These are phyloP conservation scores for Melanotaenia duboulayi DNA, from an alignment of 2,113 vertebrate species.

Conservation along the genomic window DNA sequence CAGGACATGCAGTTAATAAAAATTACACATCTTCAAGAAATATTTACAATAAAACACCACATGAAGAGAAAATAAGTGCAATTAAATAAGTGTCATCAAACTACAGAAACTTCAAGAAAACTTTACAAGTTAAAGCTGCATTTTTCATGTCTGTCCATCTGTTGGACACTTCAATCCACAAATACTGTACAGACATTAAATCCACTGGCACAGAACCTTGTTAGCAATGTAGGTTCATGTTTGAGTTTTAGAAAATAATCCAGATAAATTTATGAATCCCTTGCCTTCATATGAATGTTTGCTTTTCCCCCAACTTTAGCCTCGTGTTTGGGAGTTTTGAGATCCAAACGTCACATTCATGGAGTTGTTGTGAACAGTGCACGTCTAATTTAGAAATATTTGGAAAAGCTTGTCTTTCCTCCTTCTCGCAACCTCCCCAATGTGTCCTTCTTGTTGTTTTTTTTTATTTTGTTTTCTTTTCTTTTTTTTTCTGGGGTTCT, in stretches of 20 bases:
- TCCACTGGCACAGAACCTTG: too few relatives aligned
- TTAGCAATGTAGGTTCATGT: too few relatives aligned
- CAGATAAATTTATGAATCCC: too few relatives aligned
- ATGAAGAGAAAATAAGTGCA: constrained; percentile 64
- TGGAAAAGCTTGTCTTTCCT: not conserved
- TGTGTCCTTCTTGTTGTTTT: constrained; percentile 18
- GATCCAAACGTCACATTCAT: too few relatives aligned
- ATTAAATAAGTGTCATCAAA: constrained; percentile 41
- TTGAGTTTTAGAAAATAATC: not conserved
- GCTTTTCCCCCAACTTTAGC: too few relatives aligned
- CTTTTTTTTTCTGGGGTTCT: not conserved
- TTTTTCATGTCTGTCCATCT: constrained; percentile 25
- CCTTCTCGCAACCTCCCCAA: not conserved
- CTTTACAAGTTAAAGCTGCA: constrained; percentile 45
- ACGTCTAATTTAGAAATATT: constrained; percentile 2
- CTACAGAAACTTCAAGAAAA: constrained; percentile 32
- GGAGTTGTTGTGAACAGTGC: constrained; percentile 32
- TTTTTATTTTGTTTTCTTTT: not conserved
- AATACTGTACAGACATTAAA: not conserved
- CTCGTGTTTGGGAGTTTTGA: too few relatives aligned
- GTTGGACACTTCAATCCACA: not conserved
- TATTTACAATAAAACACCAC: constrained; percentile 62
- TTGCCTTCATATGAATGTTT: too few relatives aligned
- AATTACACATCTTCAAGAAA: constrained; percentile 29
- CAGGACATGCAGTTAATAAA: not conserved